Base-by-base conservation (phyloP, 92 coral and sea anemone species). In the Porites cylindrica region DNA sequence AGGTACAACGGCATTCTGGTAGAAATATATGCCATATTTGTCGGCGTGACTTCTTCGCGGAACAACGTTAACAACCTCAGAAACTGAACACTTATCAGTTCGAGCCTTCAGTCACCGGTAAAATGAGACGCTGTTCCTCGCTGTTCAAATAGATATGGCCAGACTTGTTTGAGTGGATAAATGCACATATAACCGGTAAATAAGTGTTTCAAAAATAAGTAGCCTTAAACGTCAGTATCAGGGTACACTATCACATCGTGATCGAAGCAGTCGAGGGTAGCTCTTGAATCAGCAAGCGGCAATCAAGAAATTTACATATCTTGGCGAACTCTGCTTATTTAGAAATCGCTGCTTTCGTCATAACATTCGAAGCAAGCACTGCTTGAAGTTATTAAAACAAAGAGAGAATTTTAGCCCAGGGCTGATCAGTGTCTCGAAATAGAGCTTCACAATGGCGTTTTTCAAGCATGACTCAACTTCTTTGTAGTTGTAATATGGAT, bases 291-390 rank as follows among this genome's bases (percentile, higher is more conserved):
- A 38, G 47, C 47, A 38, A 38, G 47, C 47, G 47, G 47, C 47
- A 38, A 3, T 38, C 47, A 38, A 38, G 47, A 38, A 38, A 38
- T 38, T 38, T 38, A 19, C 12, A 18, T 20, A 17, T 10, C 4
- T 58, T 21, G 11, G 9, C 38, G 8, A 17, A 18, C 16, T 51
- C 24, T 10, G 23, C 19, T 59, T 5, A 7, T 59, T 56, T 70
- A 4, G 43, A 16, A 18, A 51, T 4, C 16, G 43, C 14, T 69
- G 85, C 76, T 68, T 68, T 69, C 69, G 78, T 82, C 77, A 70
- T 0, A 70, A 75, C 75, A 16, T 43, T 63, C 12, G 21, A 51
- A 47, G 47, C 13, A 17, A 14, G 60, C 61, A 2, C 78, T 52
- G 78, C 12, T 70, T 58, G 78, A 56, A 13, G n/a, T 43, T 18